phyloP scores from a whole-genome alignment of 2,797 vertebrate species.

The Lepidocolaptes lacrymiger region DNA sequence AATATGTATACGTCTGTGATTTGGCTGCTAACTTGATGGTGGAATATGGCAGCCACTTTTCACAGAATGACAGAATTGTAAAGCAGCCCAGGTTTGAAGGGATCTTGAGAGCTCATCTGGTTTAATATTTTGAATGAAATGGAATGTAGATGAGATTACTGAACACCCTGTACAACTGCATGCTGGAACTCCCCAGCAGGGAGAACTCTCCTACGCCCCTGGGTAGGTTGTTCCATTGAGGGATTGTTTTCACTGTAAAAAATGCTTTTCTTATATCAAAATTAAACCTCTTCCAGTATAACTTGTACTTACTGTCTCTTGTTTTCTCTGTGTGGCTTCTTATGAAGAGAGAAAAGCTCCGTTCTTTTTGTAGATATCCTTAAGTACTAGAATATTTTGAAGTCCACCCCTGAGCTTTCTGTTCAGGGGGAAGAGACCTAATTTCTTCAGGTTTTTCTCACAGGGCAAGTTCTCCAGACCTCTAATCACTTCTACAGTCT shows the following conservation, averaged over 20 bases:
- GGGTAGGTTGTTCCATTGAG: not conserved
- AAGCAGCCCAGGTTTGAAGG: not conserved
- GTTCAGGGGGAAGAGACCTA: not conserved
- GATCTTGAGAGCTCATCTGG: rapidly evolving
- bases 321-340: not conserved
- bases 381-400: not conserved
- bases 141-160: not conserved
- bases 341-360: not conserved
- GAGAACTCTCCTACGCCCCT: not conserved
- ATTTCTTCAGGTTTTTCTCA: not conserved
- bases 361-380: not conserved
- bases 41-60: not conserved
- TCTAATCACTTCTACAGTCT: not conserved
- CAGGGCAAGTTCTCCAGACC: not conserved
- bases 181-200: not conserved
- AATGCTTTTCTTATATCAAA: not conserved
- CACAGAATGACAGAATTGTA: not conserved
- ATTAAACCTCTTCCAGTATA: not conserved
- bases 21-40: not conserved
- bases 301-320: not conserved
- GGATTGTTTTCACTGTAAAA: not conserved
- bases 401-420: not conserved
- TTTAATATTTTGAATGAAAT: not conserved
- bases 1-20: rapidly evolving
- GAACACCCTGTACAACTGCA: not conserved